phyloP scores from a whole-genome alignment of 2,113 vertebrate genomes.

The Oxyruncus cristatus region DNA sequence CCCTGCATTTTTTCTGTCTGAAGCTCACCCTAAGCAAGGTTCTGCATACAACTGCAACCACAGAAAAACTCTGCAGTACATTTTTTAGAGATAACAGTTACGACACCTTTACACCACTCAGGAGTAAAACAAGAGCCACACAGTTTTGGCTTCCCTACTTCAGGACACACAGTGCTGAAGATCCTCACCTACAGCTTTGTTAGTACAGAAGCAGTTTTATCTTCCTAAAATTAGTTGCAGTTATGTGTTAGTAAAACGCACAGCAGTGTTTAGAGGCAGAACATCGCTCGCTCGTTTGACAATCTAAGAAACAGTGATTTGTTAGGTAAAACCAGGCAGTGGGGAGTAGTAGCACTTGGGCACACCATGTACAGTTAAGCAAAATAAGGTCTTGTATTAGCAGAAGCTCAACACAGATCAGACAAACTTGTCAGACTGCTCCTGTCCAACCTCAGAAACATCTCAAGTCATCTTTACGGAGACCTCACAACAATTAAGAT shows the following conservation, averaged over 20 bases:
- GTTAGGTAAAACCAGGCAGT: not conserved
- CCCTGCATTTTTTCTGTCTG: not conserved
- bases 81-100: not conserved
- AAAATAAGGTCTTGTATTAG: not conserved
- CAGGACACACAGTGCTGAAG: not conserved
- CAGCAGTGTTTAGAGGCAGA: not conserved
- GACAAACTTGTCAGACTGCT: not conserved
- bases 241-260: constrained; percentile 45
- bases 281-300: not conserved
- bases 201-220: not conserved
- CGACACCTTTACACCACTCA: not conserved
- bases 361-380: not conserved
- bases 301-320: not conserved
- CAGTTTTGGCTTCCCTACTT: not conserved
- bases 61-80: not conserved
- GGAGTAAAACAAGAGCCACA: not conserved
- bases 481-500: not conserved
- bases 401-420: not conserved
- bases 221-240: constrained; percentile 24
- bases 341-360: not conserved
- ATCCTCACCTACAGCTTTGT: not conserved
- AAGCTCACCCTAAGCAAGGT: not conserved
- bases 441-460: not conserved
- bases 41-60: not conserved
- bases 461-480: not conserved